phyloP scores from a whole-genome alignment of 2,113 vertebrate genomes.

The Microtus richardsoni region DNA sequence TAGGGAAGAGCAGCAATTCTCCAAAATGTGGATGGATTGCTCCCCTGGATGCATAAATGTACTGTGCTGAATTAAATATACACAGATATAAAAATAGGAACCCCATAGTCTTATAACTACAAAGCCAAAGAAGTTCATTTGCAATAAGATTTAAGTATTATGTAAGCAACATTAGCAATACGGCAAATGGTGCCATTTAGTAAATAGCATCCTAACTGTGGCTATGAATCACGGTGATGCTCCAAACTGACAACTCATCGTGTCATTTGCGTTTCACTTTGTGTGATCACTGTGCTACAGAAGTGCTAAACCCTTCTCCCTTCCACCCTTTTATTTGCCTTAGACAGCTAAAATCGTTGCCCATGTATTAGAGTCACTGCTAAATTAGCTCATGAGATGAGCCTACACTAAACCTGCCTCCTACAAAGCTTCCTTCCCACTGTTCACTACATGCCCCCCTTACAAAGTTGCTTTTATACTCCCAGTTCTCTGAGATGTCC shows the following conservation, averaged over 20 bases:
- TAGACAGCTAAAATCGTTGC: neutral
- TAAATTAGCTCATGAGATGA: neutral
- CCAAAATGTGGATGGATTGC: neutral
- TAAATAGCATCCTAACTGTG: neutral
- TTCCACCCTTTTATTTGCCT: neutral
- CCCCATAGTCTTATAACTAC: neutral
- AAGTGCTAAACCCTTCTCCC: neutral
- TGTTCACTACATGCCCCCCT: neutral
- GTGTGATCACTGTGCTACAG: neutral
- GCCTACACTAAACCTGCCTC: neutral
- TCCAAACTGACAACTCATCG: neutral
- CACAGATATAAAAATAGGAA: conserved; percentile 18
- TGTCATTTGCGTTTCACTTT: neutral
- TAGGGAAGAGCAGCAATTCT: neutral
- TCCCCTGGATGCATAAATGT: neutral
- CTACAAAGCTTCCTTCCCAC: neutral
- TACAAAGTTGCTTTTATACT: neutral
- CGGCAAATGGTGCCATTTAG: neutral
- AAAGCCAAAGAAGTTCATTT: neutral
- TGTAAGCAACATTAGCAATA: neutral
- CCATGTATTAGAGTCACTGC: neutral
- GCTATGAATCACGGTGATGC: neutral
- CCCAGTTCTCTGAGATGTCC: neutral
- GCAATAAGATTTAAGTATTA: neutral
- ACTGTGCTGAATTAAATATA: neutral